A percentile compares a stretch with the other conserved stretches of the same genome.
phyloP scores from a whole-genome alignment of 2,797 vertebrate genomes.

The Urosaurus nigricauda region DNA sequence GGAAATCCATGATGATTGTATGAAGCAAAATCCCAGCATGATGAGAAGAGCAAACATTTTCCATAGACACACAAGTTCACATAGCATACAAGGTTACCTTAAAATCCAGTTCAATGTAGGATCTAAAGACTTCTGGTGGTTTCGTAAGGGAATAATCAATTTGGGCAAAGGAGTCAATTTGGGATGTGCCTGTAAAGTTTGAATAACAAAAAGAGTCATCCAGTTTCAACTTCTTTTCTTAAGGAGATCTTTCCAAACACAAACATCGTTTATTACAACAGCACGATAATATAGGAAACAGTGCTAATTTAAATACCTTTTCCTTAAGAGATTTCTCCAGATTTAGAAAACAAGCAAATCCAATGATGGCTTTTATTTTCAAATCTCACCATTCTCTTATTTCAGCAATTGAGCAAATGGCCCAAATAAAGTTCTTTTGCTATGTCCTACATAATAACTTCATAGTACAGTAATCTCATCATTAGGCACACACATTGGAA shows the following conservation, averaged over 20 bases:
- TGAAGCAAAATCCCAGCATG: too few relatives aligned
- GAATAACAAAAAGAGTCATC: too few relatives aligned
- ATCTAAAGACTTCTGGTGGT: conserved; percentile 72
- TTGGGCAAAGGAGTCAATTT: conserved; percentile 72
- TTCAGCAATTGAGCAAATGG: background rate
- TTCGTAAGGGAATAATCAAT: conserved; percentile 74
- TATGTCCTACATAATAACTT: background rate
- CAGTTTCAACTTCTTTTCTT: too few relatives aligned
- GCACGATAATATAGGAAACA: background rate
- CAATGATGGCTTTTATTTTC: background rate
- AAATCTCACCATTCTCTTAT: background rate
- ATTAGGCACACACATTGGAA: conserved; percentile 1
- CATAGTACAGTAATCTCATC: too few relatives aligned
- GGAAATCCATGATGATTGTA: too few relatives aligned
- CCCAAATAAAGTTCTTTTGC: background rate
- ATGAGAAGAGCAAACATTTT: too few relatives aligned
- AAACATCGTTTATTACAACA: too few relatives aligned
- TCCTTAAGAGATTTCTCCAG: background rate
- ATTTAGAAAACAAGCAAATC: background rate
- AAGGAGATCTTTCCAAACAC: too few relatives aligned
- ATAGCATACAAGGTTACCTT: conserved; percentile 68
- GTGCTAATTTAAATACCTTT: background rate
- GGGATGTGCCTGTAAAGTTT: conserved; percentile 68
- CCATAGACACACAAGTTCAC: background rate
- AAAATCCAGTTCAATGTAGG: conserved; percentile 75